Conservation (phyloP, 1,140 invertebrate genomes). For the Zelostemma sp. region DNA sequence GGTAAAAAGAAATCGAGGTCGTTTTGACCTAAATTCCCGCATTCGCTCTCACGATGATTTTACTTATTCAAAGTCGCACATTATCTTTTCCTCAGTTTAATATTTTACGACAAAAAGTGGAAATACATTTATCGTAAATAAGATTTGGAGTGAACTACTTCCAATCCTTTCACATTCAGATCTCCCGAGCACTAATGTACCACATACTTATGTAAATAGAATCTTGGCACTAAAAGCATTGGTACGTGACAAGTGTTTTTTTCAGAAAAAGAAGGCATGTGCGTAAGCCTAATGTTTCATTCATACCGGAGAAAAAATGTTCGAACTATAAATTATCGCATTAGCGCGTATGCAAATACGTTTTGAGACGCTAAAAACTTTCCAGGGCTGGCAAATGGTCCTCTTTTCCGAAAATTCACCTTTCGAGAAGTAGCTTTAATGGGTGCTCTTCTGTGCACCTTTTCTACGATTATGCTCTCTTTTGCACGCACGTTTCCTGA, state of each 20-base stretch:
- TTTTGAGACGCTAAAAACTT: conserved; percentile 3
- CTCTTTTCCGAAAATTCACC: conserved; percentile 70
- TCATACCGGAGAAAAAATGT: neutral
- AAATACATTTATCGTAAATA: neutral
- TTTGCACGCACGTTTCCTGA: conserved; percentile 68
- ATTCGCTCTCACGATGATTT: neutral
- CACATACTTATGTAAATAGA: neutral
- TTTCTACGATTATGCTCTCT: conserved; percentile 69
- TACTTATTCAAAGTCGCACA: neutral
- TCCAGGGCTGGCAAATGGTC: conserved; percentile 73
- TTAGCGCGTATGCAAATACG: neutral
- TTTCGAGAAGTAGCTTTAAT: conserved; percentile 72
- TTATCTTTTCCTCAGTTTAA: neutral
- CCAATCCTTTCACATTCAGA: neutral
- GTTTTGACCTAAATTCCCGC: conserved; percentile 3
- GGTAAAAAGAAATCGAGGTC: conserved; percentile 50
- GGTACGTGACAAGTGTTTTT: neutral
- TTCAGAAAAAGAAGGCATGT: neutral
- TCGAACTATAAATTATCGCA: neutral
- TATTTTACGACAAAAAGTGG: no score
- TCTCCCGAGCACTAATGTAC: neutral
- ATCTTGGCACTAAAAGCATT: neutral
- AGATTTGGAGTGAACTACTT: neutral
- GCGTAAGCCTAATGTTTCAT: neutral
- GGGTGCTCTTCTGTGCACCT: conserved; percentile 67